phyloP scores from a whole-genome alignment of 1,140 invertebrate species.

The Babylonia areolata region DNA sequence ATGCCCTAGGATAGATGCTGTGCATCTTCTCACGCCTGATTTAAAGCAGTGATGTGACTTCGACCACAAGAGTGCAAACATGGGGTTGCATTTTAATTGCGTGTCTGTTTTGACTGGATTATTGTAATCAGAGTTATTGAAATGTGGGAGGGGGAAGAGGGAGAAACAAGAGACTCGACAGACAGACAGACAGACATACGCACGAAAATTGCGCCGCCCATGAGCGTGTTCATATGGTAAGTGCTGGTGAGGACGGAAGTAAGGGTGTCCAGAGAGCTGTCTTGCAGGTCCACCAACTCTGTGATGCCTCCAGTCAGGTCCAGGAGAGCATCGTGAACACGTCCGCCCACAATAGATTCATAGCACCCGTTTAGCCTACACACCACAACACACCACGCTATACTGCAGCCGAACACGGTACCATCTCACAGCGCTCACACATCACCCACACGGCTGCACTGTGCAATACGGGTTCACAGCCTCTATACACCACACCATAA shows the following conservation, averaged over 20 bases:
- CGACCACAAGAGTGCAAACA: too few species aligned
- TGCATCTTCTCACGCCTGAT: too few species aligned
- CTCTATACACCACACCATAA: conserved; percentile 19
- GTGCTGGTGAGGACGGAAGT: conserved; percentile 74
- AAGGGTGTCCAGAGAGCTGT: conserved; percentile 66
- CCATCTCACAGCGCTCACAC: too few species aligned
- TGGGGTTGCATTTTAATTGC: too few species aligned
- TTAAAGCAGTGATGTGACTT: too few species aligned
- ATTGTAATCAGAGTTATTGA: too few species aligned
- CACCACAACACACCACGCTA: conserved; percentile 65
- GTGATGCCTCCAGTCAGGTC: conserved; percentile 81
- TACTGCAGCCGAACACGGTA: too few species aligned
- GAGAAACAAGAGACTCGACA: neutral
- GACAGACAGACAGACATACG: conserved; percentile 37
- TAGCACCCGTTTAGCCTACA: conserved; percentile 34
- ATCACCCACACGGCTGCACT: too few species aligned
- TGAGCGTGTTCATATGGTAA: conserved; percentile 75
- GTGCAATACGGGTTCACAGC: too few species aligned
- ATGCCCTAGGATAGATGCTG: too few species aligned
- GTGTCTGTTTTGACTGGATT: too few species aligned
- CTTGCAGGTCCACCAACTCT: conserved; percentile 77
- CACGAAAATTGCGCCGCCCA: conserved; percentile 77
- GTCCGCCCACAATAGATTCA: conserved; percentile 79
- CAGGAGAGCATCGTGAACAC: conserved; percentile 79
- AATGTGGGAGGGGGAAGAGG: too few species aligned